These are phyloP conservation scores for Agapornis roseicollis DNA, from an alignment of 2,113 vertebrate genomes.

Conservation along the genomic window DNA sequence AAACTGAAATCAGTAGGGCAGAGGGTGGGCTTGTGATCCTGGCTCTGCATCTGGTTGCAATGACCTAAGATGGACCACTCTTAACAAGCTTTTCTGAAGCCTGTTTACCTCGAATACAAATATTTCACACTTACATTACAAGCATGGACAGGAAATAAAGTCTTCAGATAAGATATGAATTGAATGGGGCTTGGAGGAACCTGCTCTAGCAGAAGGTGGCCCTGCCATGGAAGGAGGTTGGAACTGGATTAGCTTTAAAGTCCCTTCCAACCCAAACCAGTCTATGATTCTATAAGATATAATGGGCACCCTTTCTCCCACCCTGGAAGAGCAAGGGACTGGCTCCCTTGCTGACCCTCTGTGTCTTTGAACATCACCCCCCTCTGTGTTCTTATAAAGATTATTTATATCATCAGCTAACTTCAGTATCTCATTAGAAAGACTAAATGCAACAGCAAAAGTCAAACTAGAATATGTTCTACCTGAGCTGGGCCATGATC, in stretches of 20 bases:
- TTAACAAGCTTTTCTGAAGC: background rate
- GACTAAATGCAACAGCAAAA: background rate
- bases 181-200: background rate
- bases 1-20: background rate
- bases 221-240: background rate
- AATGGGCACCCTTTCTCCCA: background rate
- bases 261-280: background rate
- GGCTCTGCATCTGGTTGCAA: background rate
- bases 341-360: background rate
- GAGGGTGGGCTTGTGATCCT: background rate
- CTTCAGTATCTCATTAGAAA: background rate
- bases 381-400: background rate
- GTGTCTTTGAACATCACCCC: background rate
- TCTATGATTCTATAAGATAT: rapidly evolving
- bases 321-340: background rate
- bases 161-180: background rate
- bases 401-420: background rate
- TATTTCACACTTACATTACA: background rate
- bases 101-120: background rate
- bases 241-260: background rate
- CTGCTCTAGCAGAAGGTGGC: background rate
- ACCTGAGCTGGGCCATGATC: background rate
- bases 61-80: too few relatives aligned
- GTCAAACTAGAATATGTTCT: background rate
- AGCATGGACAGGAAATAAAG: background rate